A percentile compares a stretch with the other conserved stretches of the same genome.
Evolutionary conservation across 2,888 invertebrate genomes (phyloP).

Genomic region (Aelia acuminata): DNA sequence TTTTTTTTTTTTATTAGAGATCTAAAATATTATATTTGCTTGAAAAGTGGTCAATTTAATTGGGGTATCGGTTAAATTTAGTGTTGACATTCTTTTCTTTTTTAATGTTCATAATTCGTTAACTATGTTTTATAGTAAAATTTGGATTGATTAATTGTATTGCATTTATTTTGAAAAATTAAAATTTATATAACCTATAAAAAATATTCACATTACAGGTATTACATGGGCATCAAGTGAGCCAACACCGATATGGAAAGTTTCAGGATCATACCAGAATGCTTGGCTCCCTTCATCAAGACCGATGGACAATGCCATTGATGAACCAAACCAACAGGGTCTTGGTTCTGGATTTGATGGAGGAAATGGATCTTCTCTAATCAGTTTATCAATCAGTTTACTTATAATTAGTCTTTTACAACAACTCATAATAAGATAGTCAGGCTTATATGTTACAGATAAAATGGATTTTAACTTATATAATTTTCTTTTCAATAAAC

Average conservation of each 20-base stretch:
- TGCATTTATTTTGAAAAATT: no score
- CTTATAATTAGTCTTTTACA: conserved; percentile 20
- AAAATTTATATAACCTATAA: not conserved
- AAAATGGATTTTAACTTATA: conserved; percentile 3
- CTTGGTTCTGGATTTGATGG: conserved; percentile 66
- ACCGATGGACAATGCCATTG: conserved; percentile 71
- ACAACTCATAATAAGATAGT: conserved; percentile 49
- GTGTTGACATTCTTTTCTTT: no score
- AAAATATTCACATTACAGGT: conserved; percentile 66
- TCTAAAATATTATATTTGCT: no score
- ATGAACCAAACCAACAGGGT: conserved; percentile 75
- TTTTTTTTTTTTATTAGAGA: no score
- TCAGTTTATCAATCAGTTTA: conserved; percentile 20
- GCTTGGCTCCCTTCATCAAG: conserved; percentile 66
- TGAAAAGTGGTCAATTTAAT: no score
- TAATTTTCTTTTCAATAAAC: conserved; percentile 28
- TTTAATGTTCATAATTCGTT: no score
- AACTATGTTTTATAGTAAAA: no score
- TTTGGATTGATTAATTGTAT: no score
- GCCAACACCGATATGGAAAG: conserved; percentile 65
- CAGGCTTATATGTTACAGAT: not conserved
- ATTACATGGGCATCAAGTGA: conserved; percentile 70
- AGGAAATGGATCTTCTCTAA: not conserved
- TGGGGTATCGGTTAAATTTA: no score
- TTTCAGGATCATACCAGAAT: conserved; percentile 69